Evolutionary conservation across 2,888 invertebrate species (phyloP).

Genomic region (Pyrochroa serraticornis): DNA sequence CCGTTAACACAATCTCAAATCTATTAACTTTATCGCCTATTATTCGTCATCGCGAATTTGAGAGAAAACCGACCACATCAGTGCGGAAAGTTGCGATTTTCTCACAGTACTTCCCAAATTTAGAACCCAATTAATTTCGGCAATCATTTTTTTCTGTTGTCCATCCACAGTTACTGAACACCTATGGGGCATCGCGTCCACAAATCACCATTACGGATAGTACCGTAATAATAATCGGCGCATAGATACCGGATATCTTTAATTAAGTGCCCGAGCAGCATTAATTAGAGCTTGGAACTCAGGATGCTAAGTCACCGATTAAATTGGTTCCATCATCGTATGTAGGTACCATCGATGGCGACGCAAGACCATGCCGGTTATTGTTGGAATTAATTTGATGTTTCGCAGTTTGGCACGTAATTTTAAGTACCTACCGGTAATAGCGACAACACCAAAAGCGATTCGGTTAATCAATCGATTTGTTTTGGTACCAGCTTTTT

Average conservation of each 20-base stretch:
- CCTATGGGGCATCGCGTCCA: conserved; percentile 1
- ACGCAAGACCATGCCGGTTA: no score
- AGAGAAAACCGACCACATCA: conserved; percentile 4
- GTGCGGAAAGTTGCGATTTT: conserved; percentile 11
- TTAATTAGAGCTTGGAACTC: conserved; percentile 18
- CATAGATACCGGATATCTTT: conserved; percentile 27
- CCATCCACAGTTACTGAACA: conserved; percentile 7
- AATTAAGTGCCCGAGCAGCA: conserved; percentile 17
- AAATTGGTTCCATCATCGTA: conserved; percentile 15
- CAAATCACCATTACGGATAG: conserved; percentile 16
- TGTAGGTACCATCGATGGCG: not conserved
- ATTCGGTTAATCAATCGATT: not conserved
- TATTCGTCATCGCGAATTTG: conserved; percentile 18
- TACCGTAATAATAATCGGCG: conserved; percentile 29
- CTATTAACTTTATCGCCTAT: conserved; percentile 17
- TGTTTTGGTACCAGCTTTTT: not conserved
- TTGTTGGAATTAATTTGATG: no score
- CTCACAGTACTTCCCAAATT: not conserved
- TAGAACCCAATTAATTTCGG: no score
- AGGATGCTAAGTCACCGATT: conserved; percentile 23
- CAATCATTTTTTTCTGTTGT: not conserved
- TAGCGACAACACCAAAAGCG: not conserved
- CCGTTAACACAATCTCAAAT: conserved; percentile 18
- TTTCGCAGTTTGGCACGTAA: no score
- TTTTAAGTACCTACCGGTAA: no score